Evolutionary conservation across 2,113 vertebrate genomes (phyloP), one percentile per base, ranked within the genome.

Genomic region (Sinocyclocheilus maitianheensis): DNA sequence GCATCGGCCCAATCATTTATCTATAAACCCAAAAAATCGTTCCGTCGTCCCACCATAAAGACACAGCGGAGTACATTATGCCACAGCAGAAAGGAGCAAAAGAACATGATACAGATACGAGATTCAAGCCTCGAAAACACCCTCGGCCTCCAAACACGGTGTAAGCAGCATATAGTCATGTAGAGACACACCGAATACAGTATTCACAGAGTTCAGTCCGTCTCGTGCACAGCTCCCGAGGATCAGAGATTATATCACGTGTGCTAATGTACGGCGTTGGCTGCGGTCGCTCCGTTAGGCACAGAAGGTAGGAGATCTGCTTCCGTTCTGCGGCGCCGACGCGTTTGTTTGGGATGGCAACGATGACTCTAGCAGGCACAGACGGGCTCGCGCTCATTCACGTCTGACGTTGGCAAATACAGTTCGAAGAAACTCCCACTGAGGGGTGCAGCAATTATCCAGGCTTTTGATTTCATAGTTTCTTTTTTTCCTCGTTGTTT

Each of bases 381-480:
- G 80, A 76, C 69, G 20, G n/a, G 53, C 65, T 86, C 78, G 20
- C 62, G 71, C 62, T 43, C 37, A 24, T 71, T 84, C 80, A 81
- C 78, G 30, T 74, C 67, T 26, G 85, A 89, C 60, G 80, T 77
- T 88, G 87, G 85, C 85, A 88, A 90, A 87, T 71, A 87, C 74
- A 87, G 89, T 85, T 88, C 78, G 58, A 81, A 71, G 79, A 78
- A 86, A 85, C 83, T 85, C 89, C 89, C 79, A 55, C 83, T 88
- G 65, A 85, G 87, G 85, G 87, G 87, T 90, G 89, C 89, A 90
- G 89, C 89, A 90, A 90, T 88, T 87, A 85, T 77, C 60, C 89
- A 90, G 89, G 89, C 87, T 85, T 87, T 90, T 85, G 84, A 89
- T 85, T 89, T 87, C 62, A 87, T 18, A 60, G 84, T 85, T 85